These are phyloP conservation scores for Potamilus streckersoni DNA, from an alignment of 1,140 invertebrate species.

Conservation along the genomic window DNA sequence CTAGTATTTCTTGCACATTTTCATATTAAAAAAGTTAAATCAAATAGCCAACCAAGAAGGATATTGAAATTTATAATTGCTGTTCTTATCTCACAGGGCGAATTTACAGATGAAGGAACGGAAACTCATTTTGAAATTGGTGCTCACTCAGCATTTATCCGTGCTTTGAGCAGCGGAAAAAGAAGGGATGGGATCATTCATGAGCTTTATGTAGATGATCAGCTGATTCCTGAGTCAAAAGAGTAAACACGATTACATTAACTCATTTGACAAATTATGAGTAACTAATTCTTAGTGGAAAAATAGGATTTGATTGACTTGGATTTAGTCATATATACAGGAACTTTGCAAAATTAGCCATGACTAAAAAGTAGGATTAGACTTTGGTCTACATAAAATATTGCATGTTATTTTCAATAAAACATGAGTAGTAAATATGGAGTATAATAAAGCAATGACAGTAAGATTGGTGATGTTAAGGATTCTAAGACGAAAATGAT, in stretches of 20 bases:
- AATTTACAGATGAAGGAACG: conserved; percentile 85
- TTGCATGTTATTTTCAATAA: too few relatives aligned
- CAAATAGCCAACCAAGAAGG: conserved; percentile 1
- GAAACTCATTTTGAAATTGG: conserved; percentile 80
- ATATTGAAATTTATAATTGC: neutral
- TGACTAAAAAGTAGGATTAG: too few relatives aligned
- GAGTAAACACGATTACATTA: conserved; percentile 26
- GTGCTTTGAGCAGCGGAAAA: conserved; percentile 71
- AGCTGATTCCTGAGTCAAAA: conserved; percentile 49
- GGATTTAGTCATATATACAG: too few relatives aligned
- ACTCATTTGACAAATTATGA: too few relatives aligned
- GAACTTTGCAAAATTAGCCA: too few relatives aligned
- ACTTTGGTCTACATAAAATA: too few relatives aligned
- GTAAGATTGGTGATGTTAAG: too few relatives aligned
- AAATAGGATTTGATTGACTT: too few relatives aligned
- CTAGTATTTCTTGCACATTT: neutral
- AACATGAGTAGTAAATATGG: too few relatives aligned
- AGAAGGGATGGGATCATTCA: conserved; percentile 65
- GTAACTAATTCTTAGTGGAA: too few relatives aligned
- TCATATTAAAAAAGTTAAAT: neutral
- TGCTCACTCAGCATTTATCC: conserved; percentile 70
- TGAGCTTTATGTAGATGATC: conserved; percentile 63
- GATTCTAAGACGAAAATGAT: too few relatives aligned
- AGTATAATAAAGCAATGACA: too few relatives aligned
- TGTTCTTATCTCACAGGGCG: conserved; percentile 71